Evolutionary conservation across 2,797 vertebrate genomes (phyloP), one percentile per base, ranked within the genome.

Genomic region (Novumbra hubbsi): DNA sequence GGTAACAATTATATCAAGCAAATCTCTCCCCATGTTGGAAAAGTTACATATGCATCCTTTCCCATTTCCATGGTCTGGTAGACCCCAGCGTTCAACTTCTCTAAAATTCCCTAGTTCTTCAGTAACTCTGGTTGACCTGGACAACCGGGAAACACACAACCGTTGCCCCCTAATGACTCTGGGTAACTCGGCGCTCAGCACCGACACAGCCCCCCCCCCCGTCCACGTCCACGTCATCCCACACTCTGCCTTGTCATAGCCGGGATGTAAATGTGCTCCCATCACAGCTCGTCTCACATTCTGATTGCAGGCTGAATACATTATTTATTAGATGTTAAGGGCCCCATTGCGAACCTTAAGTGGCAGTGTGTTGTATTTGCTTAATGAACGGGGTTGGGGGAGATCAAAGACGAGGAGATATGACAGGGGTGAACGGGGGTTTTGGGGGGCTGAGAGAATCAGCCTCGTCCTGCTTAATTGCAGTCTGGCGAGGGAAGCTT

Each of bases 311-410:
- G 75, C 74, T 73, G 76, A 83, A 89, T 91, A 84, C 79, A 90
- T 91, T 87, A 90, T 92, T 91, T 89, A 91, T 90, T 78, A 85
- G 84, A 86, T 81, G 84, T 90, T 90, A 89, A 86, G 84, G 84
- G 83, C 82, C 90, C 82, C 81, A 85, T 86, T 86, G 84, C 74
- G 63, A 88, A 89, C 86, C 87, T 85, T 89, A 89, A 89, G 87
- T 89, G 89, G 85, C 87, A 86, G 83, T 80, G 84, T 86, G 88
- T 89, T 91, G 86, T 88, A 89, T 88, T 89, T 88, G 83, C 82
- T 82, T 91, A 90, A 92, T 91, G 88, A 91, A 90, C 72, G 74
- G 83, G 72, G 83, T 87, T 88, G 83, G 80, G 48, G 70, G 78
- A 88, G 90, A 92, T 92, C 89, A 91, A 91, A 92, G 90, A 78